Percentiles rank a stretch among this genome's conserved stretches.
phyloP scores from a whole-genome alignment of 2,888 invertebrate species.

The Orchesella flavescens region DNA sequence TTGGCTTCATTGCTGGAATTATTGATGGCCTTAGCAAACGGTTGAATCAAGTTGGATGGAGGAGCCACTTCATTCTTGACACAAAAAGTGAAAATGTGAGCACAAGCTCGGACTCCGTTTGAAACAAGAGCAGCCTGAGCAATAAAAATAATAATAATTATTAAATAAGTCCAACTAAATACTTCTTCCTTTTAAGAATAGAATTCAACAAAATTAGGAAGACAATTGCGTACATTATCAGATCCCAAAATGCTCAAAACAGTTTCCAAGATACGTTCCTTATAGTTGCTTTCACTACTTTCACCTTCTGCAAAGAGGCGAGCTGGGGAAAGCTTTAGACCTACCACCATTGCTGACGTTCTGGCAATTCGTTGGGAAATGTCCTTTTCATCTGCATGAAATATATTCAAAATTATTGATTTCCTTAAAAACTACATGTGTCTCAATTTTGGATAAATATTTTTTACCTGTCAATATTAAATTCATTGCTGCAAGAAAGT shows the following conservation, averaged over 20 bases:
- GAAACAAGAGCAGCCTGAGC: constrained; percentile 82
- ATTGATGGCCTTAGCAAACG: constrained; percentile 93
- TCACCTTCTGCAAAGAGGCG: constrained; percentile 79
- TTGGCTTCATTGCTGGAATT: constrained; percentile 95
- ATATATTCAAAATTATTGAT: not conserved
- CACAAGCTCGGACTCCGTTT: constrained; percentile 88
- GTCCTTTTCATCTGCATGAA: constrained; percentile 75
- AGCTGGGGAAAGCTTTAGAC: constrained; percentile 87
- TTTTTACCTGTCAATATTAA: constrained; percentile 79
- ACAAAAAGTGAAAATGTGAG: constrained; percentile 86
- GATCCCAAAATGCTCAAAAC: constrained; percentile 82
- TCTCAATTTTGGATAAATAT: too few species aligned
- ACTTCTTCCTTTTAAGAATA: too few species aligned
- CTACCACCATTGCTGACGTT: constrained; percentile 88
- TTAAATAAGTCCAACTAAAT: too few species aligned
- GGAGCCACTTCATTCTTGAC: constrained; percentile 79
- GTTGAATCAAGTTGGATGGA: constrained; percentile 81
- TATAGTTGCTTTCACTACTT: constrained; percentile 75
- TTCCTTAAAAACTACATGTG: too few species aligned
- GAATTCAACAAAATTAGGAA: too few species aligned
- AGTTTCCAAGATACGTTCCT: constrained; percentile 81
- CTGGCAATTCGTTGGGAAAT: constrained; percentile 87
- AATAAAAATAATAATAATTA: constrained; percentile 70
- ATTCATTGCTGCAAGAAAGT: constrained; percentile 82
- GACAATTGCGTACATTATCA: constrained; percentile 78